Conservation (phyloP, 2,888 invertebrate species). For the Gonocerus acuteangulatus region DNA sequence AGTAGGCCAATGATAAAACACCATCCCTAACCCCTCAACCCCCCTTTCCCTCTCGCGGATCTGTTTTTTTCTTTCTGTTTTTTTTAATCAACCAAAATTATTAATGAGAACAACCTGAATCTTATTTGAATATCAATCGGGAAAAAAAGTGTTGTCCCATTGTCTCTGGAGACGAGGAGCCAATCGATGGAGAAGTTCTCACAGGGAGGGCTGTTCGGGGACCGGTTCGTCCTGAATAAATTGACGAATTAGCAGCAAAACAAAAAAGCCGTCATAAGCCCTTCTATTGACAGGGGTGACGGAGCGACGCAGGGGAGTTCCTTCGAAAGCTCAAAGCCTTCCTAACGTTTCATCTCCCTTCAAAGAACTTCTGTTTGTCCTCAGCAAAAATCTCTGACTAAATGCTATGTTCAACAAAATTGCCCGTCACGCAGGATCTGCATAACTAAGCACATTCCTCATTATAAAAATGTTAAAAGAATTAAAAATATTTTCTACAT, state of each 20-base stretch:
- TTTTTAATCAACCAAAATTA: slow-evolving; percentile 6
- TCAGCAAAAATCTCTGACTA: too few relatives aligned
- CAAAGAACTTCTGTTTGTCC: too few relatives aligned
- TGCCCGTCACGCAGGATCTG: too few relatives aligned
- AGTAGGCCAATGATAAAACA: too few relatives aligned
- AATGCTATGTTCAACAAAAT: too few relatives aligned
- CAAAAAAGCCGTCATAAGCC: slow-evolving; percentile 2
- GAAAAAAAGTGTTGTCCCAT: slow-evolving; percentile 8
- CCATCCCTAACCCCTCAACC: not conserved
- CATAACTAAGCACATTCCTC: too few relatives aligned
- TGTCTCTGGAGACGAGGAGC: slow-evolving; percentile 2
- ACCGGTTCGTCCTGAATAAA: not conserved
- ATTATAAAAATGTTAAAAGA: too few relatives aligned
- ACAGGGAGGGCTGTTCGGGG: not conserved
- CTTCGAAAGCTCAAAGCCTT: too few relatives aligned
- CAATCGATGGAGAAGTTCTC: slow-evolving; percentile 4
- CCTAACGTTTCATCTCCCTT: too few relatives aligned
- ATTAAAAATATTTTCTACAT: too few relatives aligned
- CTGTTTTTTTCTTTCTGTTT: not conserved
- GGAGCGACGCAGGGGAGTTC: too few relatives aligned
- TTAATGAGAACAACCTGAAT: slow-evolving; percentile 6
- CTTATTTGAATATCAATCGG: slow-evolving; percentile 21
- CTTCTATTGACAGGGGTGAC: too few relatives aligned
- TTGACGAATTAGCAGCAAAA: slow-evolving; percentile 13
- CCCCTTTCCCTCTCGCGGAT: not conserved